phyloP scores from a whole-genome alignment of 2,888 invertebrate genomes.

The Cryptosula pallasiana region DNA sequence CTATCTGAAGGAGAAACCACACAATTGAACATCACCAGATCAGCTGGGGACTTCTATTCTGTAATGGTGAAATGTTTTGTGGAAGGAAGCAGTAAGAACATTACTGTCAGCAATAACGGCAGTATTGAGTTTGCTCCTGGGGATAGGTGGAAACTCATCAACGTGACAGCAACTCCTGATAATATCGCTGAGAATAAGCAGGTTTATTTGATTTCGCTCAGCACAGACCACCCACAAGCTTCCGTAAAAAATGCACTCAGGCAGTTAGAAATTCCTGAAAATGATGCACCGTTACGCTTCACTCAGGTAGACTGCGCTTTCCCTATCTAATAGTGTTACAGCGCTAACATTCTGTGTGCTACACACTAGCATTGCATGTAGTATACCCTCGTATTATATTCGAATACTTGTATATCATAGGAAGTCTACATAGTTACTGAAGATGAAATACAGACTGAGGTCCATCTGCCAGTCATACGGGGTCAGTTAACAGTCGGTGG shows the following conservation, averaged over 20 bases:
- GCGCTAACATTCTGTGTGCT: too few relatives aligned
- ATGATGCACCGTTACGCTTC: slow-evolving; percentile 49
- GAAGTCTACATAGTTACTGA: not conserved
- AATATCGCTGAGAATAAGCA: not conserved
- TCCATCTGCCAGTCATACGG: not conserved
- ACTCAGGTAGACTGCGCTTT: slow-evolving; percentile 36
- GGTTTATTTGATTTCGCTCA: not conserved
- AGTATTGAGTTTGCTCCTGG: not conserved
- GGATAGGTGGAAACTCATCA: not conserved
- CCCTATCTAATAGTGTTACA: too few relatives aligned
- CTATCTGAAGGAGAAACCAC: slow-evolving; percentile 1
- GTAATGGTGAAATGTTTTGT: not conserved
- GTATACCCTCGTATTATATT: too few relatives aligned
- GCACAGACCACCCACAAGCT: not conserved
- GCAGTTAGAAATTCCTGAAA: slow-evolving; percentile 37
- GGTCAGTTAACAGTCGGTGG: not conserved
- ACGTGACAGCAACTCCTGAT: not conserved
- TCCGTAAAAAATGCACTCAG: not conserved
- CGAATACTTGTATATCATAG: too few relatives aligned
- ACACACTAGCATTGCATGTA: too few relatives aligned
- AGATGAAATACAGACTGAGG: not conserved
- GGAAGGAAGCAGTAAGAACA: not conserved
- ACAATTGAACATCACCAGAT: not conserved
- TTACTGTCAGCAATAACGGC: not conserved
- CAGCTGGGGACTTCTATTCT: not conserved